Evolutionary conservation across 2,797 vertebrate genomes (phyloP).

Genomic region (Urophycis tenuis): DNA sequence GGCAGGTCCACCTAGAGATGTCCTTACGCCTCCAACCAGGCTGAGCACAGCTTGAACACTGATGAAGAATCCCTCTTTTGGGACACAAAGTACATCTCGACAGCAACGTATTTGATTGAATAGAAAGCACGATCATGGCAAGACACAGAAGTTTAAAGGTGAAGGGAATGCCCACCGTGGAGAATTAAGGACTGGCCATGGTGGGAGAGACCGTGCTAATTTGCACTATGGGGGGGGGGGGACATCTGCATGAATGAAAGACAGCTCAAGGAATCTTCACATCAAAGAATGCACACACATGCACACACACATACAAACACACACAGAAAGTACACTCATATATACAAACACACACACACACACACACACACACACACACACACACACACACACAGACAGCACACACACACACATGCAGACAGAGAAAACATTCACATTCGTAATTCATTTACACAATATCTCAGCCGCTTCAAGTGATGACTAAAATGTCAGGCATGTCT

Average conservation of each 20-base stretch:
- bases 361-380: constrained; percentile 5
- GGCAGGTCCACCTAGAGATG: too few species aligned
- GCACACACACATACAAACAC: not conserved
- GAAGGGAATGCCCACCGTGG: too few species aligned
- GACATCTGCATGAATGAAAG: too few species aligned
- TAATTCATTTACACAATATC: not conserved
- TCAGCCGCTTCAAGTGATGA: not conserved
- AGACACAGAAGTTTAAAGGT: too few species aligned
- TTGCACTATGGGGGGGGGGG: too few species aligned
- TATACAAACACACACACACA: not conserved
- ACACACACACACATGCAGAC: not conserved
- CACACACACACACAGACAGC: not conserved
- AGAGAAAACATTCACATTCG: not conserved
- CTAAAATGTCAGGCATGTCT: not conserved
- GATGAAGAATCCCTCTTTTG: too few species aligned
- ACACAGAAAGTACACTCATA: not conserved
- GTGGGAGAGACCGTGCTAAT: too few species aligned
- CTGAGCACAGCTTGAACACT: not conserved
- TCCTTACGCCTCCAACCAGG: not conserved
- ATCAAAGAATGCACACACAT: not conserved
- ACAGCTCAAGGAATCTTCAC: too few species aligned
- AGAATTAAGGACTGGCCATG: too few species aligned
- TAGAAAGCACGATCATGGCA: too few species aligned
- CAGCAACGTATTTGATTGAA: too few species aligned
- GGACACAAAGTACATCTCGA: too few species aligned